Base-by-base conservation (phyloP, 2,113 vertebrate species). In the Nanger granti region DNA sequence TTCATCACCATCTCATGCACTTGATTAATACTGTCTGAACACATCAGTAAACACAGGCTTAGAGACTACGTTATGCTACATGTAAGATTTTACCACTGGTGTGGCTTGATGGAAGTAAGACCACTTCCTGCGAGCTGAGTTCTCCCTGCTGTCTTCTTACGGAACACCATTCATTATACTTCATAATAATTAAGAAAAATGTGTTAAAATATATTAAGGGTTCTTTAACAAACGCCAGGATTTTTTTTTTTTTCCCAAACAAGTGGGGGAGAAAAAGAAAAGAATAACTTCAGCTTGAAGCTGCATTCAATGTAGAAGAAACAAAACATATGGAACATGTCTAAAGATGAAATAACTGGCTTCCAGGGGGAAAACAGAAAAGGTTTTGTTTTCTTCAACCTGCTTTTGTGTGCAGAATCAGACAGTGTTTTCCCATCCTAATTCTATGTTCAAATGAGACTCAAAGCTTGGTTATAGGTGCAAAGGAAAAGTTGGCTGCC, bases 401-500 rank as follows among this genome's bases (percentile, higher is more conserved):
- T 87, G 91, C 91, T 95, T 98, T 57, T 97, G 98, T 98, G 98
- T 98, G 98, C 94, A 98, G 98, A 98, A 94, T 98, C 97, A 98
- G 98, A 97, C 96, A 91, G 95, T 83, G 76, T 87, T 95, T 95
- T 90, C 95, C 97, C 93, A 93, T 93, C 90, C 97, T 97, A 95
- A 91, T 97, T 98, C 97, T 98, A 98, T 90, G 94, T 91, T 96
- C 94, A 94, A 96, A 54, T 59, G 90, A 96, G 62, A 95, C 95
- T 99, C 99, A 99, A 97, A 99, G 99, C 98, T 99, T 99, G 89
- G 99, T 99, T 98, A 99, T 97, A 94, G 99, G 98, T 9, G 99
- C 99, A 98, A 99, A 99, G n/a, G 99, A 99, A 89, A 99, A 99
- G 97, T 99, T 99, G 94, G 99, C 99, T 88, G 99, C 99, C 95